These are phyloP conservation scores for Elmis aenea DNA, from an alignment of 2,888 invertebrate genomes.

Conservation along the genomic window DNA sequence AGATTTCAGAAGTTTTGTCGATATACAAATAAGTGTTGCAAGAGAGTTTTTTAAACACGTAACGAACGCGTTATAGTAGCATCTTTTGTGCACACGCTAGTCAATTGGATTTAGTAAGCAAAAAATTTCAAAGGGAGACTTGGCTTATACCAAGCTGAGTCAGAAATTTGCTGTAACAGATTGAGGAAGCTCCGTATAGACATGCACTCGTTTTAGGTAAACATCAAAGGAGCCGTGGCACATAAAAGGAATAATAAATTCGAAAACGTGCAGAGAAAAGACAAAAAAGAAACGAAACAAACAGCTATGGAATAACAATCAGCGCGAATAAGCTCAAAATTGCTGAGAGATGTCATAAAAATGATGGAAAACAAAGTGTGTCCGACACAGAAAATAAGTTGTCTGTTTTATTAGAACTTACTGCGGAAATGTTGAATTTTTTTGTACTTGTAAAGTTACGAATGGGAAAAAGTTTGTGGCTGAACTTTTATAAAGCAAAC, in stretches of 20 bases:
- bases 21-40: not conserved
- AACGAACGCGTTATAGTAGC: too few species aligned
- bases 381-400: conserved; percentile 27
- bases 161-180: conserved; percentile 14
- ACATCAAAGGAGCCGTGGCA: conserved; percentile 37
- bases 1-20: not conserved
- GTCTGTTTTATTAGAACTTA: conserved; percentile 26
- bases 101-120: conserved; percentile 8
- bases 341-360: conserved; percentile 32
- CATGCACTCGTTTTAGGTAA: conserved; percentile 31
- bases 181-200: conserved; percentile 19
- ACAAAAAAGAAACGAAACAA: conserved; percentile 35
- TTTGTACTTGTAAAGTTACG: conserved; percentile 21
- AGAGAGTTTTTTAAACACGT: too few species aligned
- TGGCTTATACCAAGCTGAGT: conserved; percentile 8
- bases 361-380: conserved; percentile 37
- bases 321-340: conserved; percentile 31
- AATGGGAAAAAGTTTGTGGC: conserved; percentile 21
- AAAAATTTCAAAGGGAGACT: conserved; percentile 10
- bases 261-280: conserved; percentile 27
- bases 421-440: conserved; percentile 22
- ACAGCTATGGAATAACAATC: conserved; percentile 38
- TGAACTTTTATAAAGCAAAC: conserved; percentile 15
- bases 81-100: too few species aligned
- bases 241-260: conserved; percentile 43